Base-by-base conservation (phyloP, 2,888 invertebrate species). In the Acronicta aceris region DNA sequence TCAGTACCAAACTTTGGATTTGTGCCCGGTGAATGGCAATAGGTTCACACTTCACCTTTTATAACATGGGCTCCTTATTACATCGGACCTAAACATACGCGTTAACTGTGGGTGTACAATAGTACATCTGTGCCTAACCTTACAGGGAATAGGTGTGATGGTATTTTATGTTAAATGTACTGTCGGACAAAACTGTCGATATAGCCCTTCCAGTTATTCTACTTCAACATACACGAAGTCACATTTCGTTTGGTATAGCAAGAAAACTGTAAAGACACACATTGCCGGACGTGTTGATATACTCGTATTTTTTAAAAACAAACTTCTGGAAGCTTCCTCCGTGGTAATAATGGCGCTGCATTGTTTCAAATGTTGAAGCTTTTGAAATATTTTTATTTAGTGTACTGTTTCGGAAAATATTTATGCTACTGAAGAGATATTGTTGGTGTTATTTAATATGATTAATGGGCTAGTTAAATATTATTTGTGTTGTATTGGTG, bases 201-300 rank as follows among this genome's bases (percentile, higher is more conserved):
- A 0, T 2, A 17, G 16, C 59, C 5, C 52, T 59, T 74, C 74
- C 15, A 67, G 67, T 43, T 13, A 48, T 50, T 55, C 2, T 50
- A 49, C 13, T 40, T 56, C 30, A 1, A 1, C 36, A 49, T 9
- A 46, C 21, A 33, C 33, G 42, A 62, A 54, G 69, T 75, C 70
- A 71, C 60, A 62, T 66, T 73, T 69, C 53, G 65, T 64, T n/a
- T 65, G 68, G 61, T 67, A 71, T 59, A 66, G 60, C 65, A 57
- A 66, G 76, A 77, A 82, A 81, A 79, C 79, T 79, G 78, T 81
- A 71, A 74, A 73, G 79, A 83, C 76, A 81, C 74, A 82, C 73
- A 79, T 70, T 71, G 65, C 57, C 21, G 67, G 61, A 60, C 66
- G 75, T 75, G 75, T 69, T 78, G 70, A 77, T 74, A 76, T 59